Conservation (phyloP, 2,888 invertebrate species). For the Sphaerophoria taeniata region DNA sequence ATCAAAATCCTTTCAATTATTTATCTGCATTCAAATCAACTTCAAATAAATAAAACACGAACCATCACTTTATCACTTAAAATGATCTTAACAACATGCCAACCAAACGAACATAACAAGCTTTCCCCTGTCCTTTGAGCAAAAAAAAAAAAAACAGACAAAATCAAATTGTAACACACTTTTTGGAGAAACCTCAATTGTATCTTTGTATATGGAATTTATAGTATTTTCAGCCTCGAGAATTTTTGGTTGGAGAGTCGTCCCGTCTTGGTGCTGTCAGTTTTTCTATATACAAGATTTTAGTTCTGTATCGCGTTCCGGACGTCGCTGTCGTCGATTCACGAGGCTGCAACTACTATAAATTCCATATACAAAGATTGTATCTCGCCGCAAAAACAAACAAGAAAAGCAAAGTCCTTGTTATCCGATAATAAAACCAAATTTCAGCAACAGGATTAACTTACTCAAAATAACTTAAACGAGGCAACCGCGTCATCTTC, state of each 20-base stretch:
- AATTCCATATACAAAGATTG: too few relatives aligned
- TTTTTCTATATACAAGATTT: too few relatives aligned
- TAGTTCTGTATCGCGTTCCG: too few relatives aligned
- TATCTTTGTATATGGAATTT: too few relatives aligned
- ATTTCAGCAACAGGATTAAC: constrained; percentile 73
- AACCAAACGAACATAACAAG: not conserved
- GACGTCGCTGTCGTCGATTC: too few relatives aligned
- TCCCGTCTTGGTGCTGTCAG: too few relatives aligned
- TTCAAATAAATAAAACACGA: constrained; percentile 15
- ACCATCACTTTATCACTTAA: constrained; percentile 4
- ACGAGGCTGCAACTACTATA: too few relatives aligned
- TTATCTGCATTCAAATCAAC: not conserved
- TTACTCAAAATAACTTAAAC: constrained; percentile 69
- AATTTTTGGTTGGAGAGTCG: too few relatives aligned
- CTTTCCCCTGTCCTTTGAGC: not conserved
- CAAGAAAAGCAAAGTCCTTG: constrained; percentile 53
- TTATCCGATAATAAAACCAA: constrained; percentile 74
- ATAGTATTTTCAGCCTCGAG: too few relatives aligned
- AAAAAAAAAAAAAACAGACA: not conserved
- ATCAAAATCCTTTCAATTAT: too few relatives aligned
- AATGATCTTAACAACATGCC: constrained; percentile 13
- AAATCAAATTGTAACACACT: constrained; percentile 34
- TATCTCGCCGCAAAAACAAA: constrained; percentile 33
- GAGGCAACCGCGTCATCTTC: not conserved
- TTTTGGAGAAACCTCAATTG: constrained; percentile 31